These are phyloP conservation scores for Lissocephala sabroskyi DNA, from an alignment of 2,888 invertebrate genomes.

Conservation along the genomic window DNA sequence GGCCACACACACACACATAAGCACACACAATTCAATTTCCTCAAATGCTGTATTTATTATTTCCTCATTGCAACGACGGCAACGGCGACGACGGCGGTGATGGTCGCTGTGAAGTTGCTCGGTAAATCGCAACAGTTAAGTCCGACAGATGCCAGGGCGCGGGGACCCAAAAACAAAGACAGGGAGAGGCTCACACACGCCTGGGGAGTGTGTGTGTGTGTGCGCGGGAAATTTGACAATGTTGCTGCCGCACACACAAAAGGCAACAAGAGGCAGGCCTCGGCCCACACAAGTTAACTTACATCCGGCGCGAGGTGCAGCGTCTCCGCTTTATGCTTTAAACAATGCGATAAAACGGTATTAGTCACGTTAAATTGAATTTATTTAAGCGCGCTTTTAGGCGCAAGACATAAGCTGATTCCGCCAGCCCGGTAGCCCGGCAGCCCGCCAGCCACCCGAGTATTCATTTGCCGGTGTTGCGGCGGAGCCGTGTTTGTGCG, in stretches of 20 bases:
- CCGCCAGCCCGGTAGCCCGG: background rate
- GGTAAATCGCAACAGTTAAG: constrained; percentile 58
- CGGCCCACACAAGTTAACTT: background rate
- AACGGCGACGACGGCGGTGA: constrained; percentile 24
- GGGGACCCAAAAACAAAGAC: background rate
- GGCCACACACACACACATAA: constrained; percentile 39
- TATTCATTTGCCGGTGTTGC: no score
- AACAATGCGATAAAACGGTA: constrained; percentile 63
- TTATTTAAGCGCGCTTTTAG: constrained; percentile 65
- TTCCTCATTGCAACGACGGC: constrained; percentile 61
- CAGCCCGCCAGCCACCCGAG: no score
- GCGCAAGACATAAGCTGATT: constrained; percentile 44
- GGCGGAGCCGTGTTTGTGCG: constrained; percentile 15
- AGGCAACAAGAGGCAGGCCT: constrained; percentile 20
- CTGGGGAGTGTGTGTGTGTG: constrained; percentile 3
- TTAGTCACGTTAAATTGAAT: constrained; percentile 66
- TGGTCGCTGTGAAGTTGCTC: constrained; percentile 36
- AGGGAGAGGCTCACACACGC: constrained; percentile 9
- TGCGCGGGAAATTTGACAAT: constrained; percentile 52
- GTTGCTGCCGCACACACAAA: constrained; percentile 40
- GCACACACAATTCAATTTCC: constrained; percentile 63
- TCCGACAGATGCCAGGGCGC: constrained; percentile 15
- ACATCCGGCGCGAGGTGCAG: constrained; percentile 31
- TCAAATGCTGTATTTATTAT: constrained; percentile 65
- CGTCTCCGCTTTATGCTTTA: constrained; percentile 48